A percentile compares a stretch with the other conserved stretches of the same genome.
These are phyloP conservation scores for Troglohyphantes excavatus DNA, from an alignment of 2,888 invertebrate species.

Conservation along the genomic window DNA sequence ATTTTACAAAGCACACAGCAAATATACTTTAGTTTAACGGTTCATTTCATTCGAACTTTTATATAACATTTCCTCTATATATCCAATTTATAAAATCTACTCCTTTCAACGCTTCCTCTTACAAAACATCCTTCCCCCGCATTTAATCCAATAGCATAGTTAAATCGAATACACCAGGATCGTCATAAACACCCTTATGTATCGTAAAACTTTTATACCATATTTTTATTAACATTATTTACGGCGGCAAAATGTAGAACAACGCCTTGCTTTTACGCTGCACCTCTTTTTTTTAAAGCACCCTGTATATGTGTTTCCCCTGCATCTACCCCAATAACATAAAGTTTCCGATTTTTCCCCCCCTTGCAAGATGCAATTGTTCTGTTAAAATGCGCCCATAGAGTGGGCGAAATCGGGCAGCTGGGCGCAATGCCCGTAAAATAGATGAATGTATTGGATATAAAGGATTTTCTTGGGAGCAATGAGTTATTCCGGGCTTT, in stretches of 20 bases:
- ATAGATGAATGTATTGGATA: slow-evolving; percentile 9
- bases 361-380: slow-evolving; percentile 47
- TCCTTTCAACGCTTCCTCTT: too few relatives aligned
- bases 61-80: too few relatives aligned
- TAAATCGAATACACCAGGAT: too few relatives aligned
- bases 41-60: too few relatives aligned
- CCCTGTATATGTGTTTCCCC: slow-evolving; percentile 20
- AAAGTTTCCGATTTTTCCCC: slow-evolving; percentile 41
- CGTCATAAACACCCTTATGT: background rate
- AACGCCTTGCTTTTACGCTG: slow-evolving; percentile 7
- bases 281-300: background rate
- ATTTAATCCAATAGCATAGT: too few relatives aligned
- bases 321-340: slow-evolving; percentile 7
- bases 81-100: too few relatives aligned
- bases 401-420: background rate
- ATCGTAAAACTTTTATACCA: slow-evolving; percentile 61
- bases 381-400: slow-evolving; percentile 18
- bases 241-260: slow-evolving; percentile 10
- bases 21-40: too few relatives aligned
- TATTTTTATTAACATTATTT: slow-evolving; percentile 63
- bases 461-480: background rate
- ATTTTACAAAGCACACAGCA: too few relatives aligned
- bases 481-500: background rate
- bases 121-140: too few relatives aligned
- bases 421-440: slow-evolving; percentile 1